Conservation (phyloP, 2,113 vertebrate genomes). For the Alligator sinensis region DNA sequence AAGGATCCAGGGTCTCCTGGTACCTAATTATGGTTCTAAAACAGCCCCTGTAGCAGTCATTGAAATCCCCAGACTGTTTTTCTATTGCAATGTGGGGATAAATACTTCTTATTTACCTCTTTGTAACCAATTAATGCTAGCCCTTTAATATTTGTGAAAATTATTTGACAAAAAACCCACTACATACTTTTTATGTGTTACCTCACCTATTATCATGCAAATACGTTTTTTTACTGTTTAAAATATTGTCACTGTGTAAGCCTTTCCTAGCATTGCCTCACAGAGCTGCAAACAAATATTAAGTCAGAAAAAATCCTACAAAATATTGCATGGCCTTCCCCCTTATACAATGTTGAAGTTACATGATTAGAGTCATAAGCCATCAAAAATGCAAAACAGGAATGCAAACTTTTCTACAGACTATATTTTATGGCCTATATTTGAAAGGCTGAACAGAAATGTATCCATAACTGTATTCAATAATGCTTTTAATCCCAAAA, state of each 20-base stretch:
- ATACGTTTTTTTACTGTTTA: background rate
- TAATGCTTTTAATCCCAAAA: constrained; percentile 37
- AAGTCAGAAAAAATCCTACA: background rate
- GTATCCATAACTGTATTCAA: background rate
- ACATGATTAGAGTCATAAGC: background rate
- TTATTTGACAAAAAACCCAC: background rate
- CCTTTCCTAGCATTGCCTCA: background rate
- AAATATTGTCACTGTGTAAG: background rate
- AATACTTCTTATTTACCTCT: background rate
- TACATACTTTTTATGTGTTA: background rate
- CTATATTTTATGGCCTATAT: background rate
- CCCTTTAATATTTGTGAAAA: background rate
- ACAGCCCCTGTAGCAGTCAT: background rate
- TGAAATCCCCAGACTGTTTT: background rate
- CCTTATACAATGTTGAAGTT: background rate
- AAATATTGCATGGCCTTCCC: background rate
- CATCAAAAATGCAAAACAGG: background rate
- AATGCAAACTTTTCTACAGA: background rate
- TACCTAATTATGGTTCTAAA: background rate
- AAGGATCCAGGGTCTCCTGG: background rate
- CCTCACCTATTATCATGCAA: background rate
- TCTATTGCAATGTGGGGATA: background rate
- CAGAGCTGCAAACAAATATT: background rate
- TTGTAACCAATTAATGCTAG: background rate
- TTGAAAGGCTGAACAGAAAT: background rate